Evolutionary conservation across 2,888 invertebrate species (phyloP).

Genomic region (Cheilosia soror): DNA sequence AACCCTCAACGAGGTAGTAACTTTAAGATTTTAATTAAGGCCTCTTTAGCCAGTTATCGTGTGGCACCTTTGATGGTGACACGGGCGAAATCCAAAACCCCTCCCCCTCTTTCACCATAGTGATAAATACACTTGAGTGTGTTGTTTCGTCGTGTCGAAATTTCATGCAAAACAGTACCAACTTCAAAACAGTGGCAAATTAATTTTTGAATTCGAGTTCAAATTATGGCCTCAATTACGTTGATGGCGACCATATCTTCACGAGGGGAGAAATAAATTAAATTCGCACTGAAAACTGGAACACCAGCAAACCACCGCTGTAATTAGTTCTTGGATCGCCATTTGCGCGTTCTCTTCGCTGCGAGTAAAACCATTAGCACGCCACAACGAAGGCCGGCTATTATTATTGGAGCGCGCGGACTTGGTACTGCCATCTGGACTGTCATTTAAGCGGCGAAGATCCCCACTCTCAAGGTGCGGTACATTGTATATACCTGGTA

Average conservation of each 20-base stretch:
- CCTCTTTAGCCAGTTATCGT: not conserved
- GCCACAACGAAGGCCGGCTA: conserved; percentile 18
- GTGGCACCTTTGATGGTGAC: not conserved
- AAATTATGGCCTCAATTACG: conserved; percentile 26
- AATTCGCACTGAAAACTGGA: conserved; percentile 25
- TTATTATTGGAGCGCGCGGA: conserved; percentile 1
- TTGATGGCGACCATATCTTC: not conserved
- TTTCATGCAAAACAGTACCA: not conserved
- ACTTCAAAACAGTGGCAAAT: conserved; percentile 11
- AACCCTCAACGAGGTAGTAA: no score
- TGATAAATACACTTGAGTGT: not conserved
- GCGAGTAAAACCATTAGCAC: conserved; percentile 57
- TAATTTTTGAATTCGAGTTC: conserved; percentile 9
- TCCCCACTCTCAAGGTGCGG: not conserved
- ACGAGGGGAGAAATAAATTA: conserved; percentile 21
- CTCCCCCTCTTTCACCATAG: not conserved
- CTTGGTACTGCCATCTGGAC: not conserved
- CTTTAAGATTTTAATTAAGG: no score
- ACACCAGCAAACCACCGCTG: conserved; percentile 24
- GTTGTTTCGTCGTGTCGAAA: not conserved
- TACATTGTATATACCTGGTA: not conserved
- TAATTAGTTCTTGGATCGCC: conserved; percentile 55
- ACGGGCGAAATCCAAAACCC: not conserved
- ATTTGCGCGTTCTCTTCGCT: conserved; percentile 25
- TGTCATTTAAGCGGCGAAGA: conserved; percentile 33